Evolutionary conservation across 2,888 invertebrate genomes (phyloP).

Genomic region (Andricus curvator): DNA sequence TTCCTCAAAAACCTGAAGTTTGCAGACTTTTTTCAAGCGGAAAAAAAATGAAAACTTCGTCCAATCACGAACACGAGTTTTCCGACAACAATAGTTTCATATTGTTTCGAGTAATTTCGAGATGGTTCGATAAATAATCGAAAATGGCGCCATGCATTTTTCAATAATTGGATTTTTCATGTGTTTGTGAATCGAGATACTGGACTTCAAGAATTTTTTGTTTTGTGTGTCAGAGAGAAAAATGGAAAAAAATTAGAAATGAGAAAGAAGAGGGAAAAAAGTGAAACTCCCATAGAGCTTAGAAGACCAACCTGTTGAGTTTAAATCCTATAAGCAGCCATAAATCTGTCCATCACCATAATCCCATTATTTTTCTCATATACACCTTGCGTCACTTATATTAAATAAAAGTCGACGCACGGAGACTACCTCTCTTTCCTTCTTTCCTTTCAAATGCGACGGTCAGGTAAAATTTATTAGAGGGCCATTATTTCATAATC

Average conservation of each 20-base stretch:
- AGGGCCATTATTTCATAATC: constrained; percentile 39
- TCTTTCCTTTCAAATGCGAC: background rate
- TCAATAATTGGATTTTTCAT: background rate
- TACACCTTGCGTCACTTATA: constrained; percentile 34
- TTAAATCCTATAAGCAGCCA: constrained; percentile 66
- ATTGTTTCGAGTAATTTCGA: too few species aligned
- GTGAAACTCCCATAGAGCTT: constrained; percentile 17
- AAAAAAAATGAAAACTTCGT: too few species aligned
- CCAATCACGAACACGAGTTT: too few species aligned
- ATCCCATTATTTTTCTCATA: constrained; percentile 67
- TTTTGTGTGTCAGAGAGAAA: background rate
- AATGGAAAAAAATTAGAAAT: background rate
- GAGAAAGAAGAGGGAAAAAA: background rate
- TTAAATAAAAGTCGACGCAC: constrained; percentile 19
- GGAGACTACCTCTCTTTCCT: background rate
- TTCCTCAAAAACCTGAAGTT: too few species aligned
- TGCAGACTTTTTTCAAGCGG: too few species aligned
- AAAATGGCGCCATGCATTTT: too few species aligned
- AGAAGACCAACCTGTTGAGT: constrained; percentile 69
- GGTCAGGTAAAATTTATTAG: constrained; percentile 24
- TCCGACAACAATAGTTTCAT: too few species aligned
- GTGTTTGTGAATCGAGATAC: background rate
- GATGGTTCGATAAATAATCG: too few species aligned
- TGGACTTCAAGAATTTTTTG: background rate
- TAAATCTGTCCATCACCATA: constrained; percentile 69